A percentile compares a stretch with the other conserved stretches of the same genome.
These are phyloP conservation scores for Girardia tigrina DNA, from an alignment of 2,888 invertebrate species.

Conservation along the genomic window DNA sequence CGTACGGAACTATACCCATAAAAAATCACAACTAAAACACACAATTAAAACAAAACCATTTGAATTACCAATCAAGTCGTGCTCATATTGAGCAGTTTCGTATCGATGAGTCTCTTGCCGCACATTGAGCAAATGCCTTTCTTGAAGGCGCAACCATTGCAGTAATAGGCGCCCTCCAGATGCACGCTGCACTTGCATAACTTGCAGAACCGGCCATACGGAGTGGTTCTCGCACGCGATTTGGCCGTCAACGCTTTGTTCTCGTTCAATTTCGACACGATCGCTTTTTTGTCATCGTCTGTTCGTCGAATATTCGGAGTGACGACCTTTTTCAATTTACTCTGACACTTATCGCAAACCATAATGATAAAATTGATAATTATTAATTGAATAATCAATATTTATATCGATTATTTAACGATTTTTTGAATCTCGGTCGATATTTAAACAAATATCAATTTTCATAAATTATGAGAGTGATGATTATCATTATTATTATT, in stretches of 20 bases:
- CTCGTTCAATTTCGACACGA: not conserved
- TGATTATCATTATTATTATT: no score
- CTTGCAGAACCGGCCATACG: not conserved
- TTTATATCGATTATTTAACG: no score
- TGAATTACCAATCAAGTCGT: no score
- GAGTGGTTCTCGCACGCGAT: not conserved
- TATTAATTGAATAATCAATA: no score
- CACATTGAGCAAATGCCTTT: slow-evolving; percentile 30
- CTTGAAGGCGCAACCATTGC: slow-evolving; percentile 20
- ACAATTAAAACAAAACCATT: no score
- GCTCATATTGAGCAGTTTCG: not conserved
- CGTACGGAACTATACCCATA: no score
- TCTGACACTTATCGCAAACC: slow-evolving; percentile 4
- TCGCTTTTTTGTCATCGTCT: not conserved
- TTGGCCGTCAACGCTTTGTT: slow-evolving; percentile 13
- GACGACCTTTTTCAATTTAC: slow-evolving; percentile 9
- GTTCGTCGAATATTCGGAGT: slow-evolving; percentile 3
- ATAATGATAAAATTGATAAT: no score
- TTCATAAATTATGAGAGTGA: no score
- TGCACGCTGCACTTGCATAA: not conserved
- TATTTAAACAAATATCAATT: no score
- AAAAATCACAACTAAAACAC: no score
- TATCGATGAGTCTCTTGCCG: not conserved
- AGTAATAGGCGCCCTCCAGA: slow-evolving; percentile 20
- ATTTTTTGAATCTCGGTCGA: no score